Evolutionary conservation across 2,113 vertebrate genomes (phyloP), one percentile per base, ranked within the genome.

Genomic region (Hypocryptadius cinnamomeus): DNA sequence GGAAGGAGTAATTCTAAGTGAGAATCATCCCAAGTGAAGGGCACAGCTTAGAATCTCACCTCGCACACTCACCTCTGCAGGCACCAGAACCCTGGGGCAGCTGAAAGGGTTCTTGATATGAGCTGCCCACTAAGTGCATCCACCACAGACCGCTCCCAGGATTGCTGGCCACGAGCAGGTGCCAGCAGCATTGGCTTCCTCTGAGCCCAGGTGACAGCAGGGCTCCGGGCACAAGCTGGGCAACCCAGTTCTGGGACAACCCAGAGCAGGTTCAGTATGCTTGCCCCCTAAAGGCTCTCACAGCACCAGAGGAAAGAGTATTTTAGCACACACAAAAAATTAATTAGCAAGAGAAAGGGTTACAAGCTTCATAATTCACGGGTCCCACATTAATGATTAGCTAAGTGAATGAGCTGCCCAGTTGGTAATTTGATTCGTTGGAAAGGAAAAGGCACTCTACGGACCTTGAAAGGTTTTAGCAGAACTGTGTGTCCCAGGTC

Each of bases 401-500:
- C 89, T 94, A 91, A 93, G 83, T 24, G 35, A 87, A 86, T 31
- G 73, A 78, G 68, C 70, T 18, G 42, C 59, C 70, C 54, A 69
- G 42, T 53, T 87, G 95, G 91, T 96, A 96, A 95, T 91, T 80
- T 83, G 87, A 95, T 93, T 97, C 61, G 13, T 56, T 97, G 96
- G 87, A 96, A 96, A 92, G 70, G 80, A 96, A 94, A 95, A 96
- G 89, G 76, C 90, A 87, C 94, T 96, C 92, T 92, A 91, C 5
- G 23, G 90, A 89, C 78, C 70, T 56, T 91, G 92, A 96, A 90
- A 95, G 93, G 93, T 85, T 97, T 95, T 66, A 94, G 77, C 31
- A 96, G 94, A 95, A 96, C 79, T 85, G 73, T 0, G 15, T 61
- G 94, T 97, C 93, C 97, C 85, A 84, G 97, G 96, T 98, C 97